Evolutionary conservation across 2,113 vertebrate genomes (phyloP), one percentile per base, ranked within the genome.

Genomic region (Myxocyprinus asiaticus): DNA sequence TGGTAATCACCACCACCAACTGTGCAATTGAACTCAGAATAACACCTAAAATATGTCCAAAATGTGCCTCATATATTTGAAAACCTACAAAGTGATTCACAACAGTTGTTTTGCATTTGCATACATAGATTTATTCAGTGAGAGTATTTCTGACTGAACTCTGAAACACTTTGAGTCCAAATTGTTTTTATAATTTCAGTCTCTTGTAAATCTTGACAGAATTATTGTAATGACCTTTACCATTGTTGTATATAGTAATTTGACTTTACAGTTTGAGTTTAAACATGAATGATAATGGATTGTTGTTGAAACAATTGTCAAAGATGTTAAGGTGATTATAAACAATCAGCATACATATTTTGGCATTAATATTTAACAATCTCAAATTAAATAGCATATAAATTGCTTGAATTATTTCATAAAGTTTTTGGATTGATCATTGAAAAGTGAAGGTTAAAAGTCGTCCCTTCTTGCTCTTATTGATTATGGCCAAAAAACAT

Each of bases 51-150:
- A 69, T 69, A 22, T 69, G 11, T 51, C 10, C 48, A 53, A 53
- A 69, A 69, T 53, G 67, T 42, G 48, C 67, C 11, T 68, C 11
- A 7, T 69, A 11, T 68, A 68, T 68, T 14, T 53, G 17, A 14
- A 50, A 67, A 22, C 45, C 11, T 10, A 10, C 65, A 33, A 33
- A 33, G 22, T 9, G 3, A 17, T 62, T 11, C 51, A 55, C 51
- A 55, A 33, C 22, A 33, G 11, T 55, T 55, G 51, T 55, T 55
- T 55, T 55, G 51, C 10, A 55, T 10, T 55, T 14, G 59, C 65
- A 66, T 66, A 44, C 64, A 15, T 66, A 4, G 4, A 33, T 9
- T 50, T 7, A 12, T 68, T 6, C 15, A 51, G 9, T 51, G 7
- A 33, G 22, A 69, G 7, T 5, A 55, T 69, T 33, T n/a, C 2